Evolutionary conservation across 2,113 vertebrate genomes (phyloP).

Genomic region (Pomatostomus ruficeps): DNA sequence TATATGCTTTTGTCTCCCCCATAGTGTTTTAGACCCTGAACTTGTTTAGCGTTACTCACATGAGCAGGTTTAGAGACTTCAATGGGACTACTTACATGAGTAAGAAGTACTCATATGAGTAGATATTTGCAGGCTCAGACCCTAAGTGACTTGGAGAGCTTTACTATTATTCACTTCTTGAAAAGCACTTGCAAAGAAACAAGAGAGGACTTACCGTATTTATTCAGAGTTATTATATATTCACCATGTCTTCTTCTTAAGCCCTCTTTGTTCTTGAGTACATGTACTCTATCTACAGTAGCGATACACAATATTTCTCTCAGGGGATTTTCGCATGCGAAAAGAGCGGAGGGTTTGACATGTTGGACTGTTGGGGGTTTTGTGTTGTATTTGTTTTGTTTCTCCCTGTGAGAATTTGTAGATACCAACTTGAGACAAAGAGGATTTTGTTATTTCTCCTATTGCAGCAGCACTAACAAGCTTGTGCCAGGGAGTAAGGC

Average conservation of each 20-base stretch:
- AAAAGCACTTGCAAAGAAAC: conserved; percentile 68
- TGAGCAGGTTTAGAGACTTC: conserved; percentile 63
- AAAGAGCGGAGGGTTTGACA: not conserved
- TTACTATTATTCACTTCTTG: conserved; percentile 66
- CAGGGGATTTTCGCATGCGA: conserved; percentile 35
- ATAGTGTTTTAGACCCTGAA: conserved; percentile 65
- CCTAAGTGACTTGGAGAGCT: conserved; percentile 65
- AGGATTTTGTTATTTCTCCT: conserved; percentile 36
- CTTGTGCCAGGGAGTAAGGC: not conserved
- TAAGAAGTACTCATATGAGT: conserved; percentile 63
- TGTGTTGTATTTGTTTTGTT: conserved; percentile 37
- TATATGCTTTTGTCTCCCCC: conserved; percentile 65
- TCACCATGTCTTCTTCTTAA: conserved; percentile 66
- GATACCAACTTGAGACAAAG: conserved; percentile 41
- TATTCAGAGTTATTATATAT: conserved; percentile 68
- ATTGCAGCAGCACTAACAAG: not conserved
- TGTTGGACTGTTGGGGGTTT: conserved; percentile 10
- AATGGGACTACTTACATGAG: conserved; percentile 60
- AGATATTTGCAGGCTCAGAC: conserved; percentile 65
- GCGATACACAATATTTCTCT: conserved; percentile 49
- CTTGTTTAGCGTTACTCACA: conserved; percentile 66
- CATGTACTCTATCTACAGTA: conserved; percentile 57
- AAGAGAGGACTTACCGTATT: conserved; percentile 65
- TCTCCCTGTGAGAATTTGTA: conserved; percentile 39
- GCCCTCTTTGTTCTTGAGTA: conserved; percentile 65